These are phyloP conservation scores for Nasalis larvatus DNA, from an alignment of 2,113 vertebrate species.

Conservation along the genomic window DNA sequence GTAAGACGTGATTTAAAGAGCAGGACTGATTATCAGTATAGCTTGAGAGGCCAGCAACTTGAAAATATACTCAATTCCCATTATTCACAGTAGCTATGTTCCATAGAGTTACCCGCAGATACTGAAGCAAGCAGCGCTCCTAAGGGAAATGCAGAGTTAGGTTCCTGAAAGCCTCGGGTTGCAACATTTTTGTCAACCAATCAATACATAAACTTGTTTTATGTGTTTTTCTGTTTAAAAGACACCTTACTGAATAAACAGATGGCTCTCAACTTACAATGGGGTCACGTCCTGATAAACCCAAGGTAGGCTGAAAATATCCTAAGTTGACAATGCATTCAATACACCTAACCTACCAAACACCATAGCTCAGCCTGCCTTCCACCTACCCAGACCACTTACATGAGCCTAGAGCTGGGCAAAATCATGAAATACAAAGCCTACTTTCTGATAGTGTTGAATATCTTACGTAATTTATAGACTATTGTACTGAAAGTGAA, in stretches of 20 bases:
- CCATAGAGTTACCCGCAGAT: neutral
- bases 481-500: neutral
- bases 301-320: neutral
- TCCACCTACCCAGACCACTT: neutral
- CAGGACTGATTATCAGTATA: neutral
- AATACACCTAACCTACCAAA: neutral
- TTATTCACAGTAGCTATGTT: no score
- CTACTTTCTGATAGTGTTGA: neutral
- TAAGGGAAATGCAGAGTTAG: neutral
- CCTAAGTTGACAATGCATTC: neutral
- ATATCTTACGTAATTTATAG: neutral
- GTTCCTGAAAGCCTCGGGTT: neutral
- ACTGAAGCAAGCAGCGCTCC: neutral
- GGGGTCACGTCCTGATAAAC: neutral
- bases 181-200: neutral
- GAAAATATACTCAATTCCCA: neutral
- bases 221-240: neutral
- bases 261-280: neutral
- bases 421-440: neutral
- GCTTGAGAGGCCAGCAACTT: neutral
- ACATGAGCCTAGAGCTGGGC: neutral
- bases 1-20: neutral
- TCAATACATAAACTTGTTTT: neutral
- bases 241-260: neutral
- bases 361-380: neutral